phyloP scores from a whole-genome alignment of 1,140 invertebrate genomes.

The Leptestheria dahalacensis region DNA sequence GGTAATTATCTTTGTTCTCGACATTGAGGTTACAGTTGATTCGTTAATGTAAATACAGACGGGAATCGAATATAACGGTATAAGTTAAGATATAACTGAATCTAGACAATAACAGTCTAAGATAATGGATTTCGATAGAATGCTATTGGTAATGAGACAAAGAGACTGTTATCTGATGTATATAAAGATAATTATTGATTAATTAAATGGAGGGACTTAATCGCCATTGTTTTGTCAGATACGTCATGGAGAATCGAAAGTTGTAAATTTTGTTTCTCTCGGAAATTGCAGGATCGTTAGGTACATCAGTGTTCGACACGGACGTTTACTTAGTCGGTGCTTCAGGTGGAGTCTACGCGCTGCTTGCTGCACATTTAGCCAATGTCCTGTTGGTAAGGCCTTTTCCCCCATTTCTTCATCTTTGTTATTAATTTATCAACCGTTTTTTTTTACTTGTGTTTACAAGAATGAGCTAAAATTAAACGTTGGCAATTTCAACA shows the following conservation, averaged over 20 bases:
- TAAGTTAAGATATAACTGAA: no score
- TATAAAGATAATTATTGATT: no score
- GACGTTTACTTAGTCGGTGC: slow-evolving; percentile 86
- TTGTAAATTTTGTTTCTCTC: not conserved
- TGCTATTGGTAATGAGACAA: no score
- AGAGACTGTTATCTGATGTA: no score
- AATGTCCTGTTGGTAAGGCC: slow-evolving; percentile 63
- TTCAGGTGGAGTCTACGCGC: slow-evolving; percentile 77
- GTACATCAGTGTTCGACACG: slow-evolving; percentile 86
- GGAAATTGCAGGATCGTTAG: slow-evolving; percentile 52
- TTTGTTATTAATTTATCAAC: not conserved
- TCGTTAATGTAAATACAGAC: no score
- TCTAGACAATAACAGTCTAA: no score
- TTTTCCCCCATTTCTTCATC: not conserved
- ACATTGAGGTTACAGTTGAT: not conserved
- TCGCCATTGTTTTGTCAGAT: not conserved
- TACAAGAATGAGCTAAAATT: not conserved
- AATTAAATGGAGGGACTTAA: not conserved
- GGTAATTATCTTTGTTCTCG: slow-evolving; percentile 32
- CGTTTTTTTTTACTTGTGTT: not conserved
- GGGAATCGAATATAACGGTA: no score
- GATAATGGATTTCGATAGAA: no score
- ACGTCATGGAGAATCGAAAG: no score
- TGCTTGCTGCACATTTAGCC: slow-evolving; percentile 83
- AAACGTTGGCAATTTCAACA: not conserved